These are phyloP conservation scores for Sinopyrophorus schimmeli DNA, from an alignment of 2,888 invertebrate species.

Conservation along the genomic window DNA sequence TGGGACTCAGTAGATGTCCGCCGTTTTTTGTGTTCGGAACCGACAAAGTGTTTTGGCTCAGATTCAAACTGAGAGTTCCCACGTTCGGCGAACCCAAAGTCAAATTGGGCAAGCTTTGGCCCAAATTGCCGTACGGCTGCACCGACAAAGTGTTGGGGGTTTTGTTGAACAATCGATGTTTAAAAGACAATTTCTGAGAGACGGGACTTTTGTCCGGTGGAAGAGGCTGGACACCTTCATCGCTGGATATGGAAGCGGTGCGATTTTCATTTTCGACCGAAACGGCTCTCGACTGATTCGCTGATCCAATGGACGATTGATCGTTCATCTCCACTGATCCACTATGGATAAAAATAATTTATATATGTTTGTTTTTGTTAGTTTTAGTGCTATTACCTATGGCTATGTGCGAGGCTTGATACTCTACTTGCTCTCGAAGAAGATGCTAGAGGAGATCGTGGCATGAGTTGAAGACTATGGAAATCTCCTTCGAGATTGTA, in stretches of 20 bases:
- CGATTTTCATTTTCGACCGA: conserved; percentile 66
- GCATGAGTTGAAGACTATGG: conserved; percentile 51
- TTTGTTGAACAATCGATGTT: conserved; percentile 51
- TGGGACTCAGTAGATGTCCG: conserved; percentile 59
- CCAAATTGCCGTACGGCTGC: conserved; percentile 69
- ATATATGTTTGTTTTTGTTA: too few species aligned
- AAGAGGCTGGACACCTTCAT: conserved; percentile 60
- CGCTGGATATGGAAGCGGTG: conserved; percentile 67
- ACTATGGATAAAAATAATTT: too few species aligned
- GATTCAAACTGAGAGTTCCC: conserved; percentile 48
- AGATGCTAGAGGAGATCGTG: conserved; percentile 54
- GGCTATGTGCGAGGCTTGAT: conserved; percentile 74
- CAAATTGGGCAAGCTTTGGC: conserved; percentile 82
- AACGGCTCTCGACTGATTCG: conserved; percentile 59
- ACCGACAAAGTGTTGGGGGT: conserved; percentile 77
- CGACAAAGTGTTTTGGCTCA: conserved; percentile 59
- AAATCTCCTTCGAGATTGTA: conserved; percentile 51
- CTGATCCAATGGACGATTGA: conserved; percentile 57
- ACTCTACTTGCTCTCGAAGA: conserved; percentile 66
- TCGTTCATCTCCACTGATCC: conserved; percentile 72
- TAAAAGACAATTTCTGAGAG: conserved; percentile 49
- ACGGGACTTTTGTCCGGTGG: conserved; percentile 56
- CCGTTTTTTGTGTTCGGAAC: conserved; percentile 58
- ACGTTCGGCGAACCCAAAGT: conserved; percentile 56
- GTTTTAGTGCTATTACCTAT: conserved; percentile 56